Evolutionary conservation across 1,140 invertebrate genomes (phyloP), one percentile per base, ranked within the genome.

Genomic region (Lithobius niger): DNA sequence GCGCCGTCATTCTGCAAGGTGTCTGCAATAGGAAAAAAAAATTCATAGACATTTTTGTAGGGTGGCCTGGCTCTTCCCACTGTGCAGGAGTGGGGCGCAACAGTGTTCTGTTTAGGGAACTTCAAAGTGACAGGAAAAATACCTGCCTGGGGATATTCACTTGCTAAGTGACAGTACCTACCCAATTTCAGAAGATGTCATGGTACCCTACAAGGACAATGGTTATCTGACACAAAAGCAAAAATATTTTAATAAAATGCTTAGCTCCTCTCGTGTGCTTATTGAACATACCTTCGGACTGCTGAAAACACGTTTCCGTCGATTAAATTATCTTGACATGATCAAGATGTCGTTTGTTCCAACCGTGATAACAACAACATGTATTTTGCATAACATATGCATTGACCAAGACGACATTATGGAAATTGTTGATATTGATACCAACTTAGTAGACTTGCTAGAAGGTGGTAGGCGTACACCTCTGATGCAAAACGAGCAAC

Each of bases 131-230:
- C 3, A 13, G 16, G 10, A 27, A 15, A 40, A 22, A 47, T 47
- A 47, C 19, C 22, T 47, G n/a, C 31, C 31, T 36, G 31, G n/a
- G 19, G 31, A 59, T 36, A 61, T 57, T 27, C 64, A 67, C 44
- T 45, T 71, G 19, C 21, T 72, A 16, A 68, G 63, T 24, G 68
- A 70, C 66, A 53, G 49, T 24, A 66, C 68, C 19, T 72, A 69
- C 58, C 64, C 67, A 1, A 49, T 67, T 21, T 54, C 50, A 26
- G 48, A 58, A 42, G 64, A 61, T 52, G 24, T 71, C 4, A 28
- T 71, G 45, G 63, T 59, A 2, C 67, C 67, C 3, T 69, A 62
- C 52, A 58, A 55, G 31, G 62, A 69, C 57, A 60, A 66, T 56
- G 66, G 66, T 15, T 58, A 65, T 56, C 53, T 71, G 13, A 61